Evolutionary conservation across 2,888 invertebrate species (phyloP).

Genomic region (Hirtodrosophila confusa): DNA sequence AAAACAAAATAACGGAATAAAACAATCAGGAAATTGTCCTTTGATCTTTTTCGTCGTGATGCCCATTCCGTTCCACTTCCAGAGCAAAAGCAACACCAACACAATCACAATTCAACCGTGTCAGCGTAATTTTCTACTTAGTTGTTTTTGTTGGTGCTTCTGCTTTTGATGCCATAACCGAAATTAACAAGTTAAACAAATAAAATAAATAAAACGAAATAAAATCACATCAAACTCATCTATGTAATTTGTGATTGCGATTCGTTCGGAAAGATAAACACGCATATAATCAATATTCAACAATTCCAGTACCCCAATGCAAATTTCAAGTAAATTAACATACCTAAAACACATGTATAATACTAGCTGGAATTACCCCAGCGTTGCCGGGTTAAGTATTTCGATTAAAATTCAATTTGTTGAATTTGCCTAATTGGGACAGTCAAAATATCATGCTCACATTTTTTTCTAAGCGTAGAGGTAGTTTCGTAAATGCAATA

Average conservation of each 20-base stretch:
- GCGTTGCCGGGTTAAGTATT: too few relatives aligned
- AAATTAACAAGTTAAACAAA: slow-evolving; percentile 73
- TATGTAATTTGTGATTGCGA: slow-evolving; percentile 43
- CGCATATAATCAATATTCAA: slow-evolving; percentile 39
- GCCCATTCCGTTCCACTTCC: slow-evolving; percentile 11
- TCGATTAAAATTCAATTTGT: too few relatives aligned
- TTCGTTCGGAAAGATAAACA: slow-evolving; percentile 36
- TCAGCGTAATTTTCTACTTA: slow-evolving; percentile 48
- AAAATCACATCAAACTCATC: slow-evolving; percentile 50
- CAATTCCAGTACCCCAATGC: neutral
- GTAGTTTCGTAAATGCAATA: too few relatives aligned
- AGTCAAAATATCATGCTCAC: too few relatives aligned
- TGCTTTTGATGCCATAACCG: slow-evolving; percentile 62
- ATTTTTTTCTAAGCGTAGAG: too few relatives aligned
- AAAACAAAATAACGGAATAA: slow-evolving; percentile 75
- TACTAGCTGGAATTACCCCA: too few relatives aligned
- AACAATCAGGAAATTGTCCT: slow-evolving; percentile 79
- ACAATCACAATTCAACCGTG: slow-evolving; percentile 31
- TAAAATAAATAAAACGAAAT: slow-evolving; percentile 47
- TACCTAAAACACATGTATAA: too few relatives aligned
- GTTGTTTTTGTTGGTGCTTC: slow-evolving; percentile 10
- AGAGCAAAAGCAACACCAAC: slow-evolving; percentile 9
- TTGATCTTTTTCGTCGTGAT: slow-evolving; percentile 66
- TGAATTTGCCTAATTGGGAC: too few relatives aligned
- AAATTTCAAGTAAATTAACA: too few relatives aligned